Evolutionary conservation across 2,113 vertebrate genomes (phyloP).

Genomic region (Noturus placidus): DNA sequence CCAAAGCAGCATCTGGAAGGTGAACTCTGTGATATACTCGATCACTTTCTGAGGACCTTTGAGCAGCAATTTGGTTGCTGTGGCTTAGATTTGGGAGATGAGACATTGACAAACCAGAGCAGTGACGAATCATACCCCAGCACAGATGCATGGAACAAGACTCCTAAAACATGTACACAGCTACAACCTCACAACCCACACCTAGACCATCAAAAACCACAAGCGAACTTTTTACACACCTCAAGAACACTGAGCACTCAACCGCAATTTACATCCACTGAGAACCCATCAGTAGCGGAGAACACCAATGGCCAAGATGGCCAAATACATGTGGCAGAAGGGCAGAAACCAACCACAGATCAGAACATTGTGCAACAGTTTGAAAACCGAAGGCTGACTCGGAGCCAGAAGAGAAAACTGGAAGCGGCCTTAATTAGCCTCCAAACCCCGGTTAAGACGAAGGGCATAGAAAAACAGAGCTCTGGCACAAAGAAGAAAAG

Average conservation of each 20-base stretch:
- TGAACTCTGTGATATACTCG: slow-evolving; percentile 62
- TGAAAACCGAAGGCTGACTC: slow-evolving; percentile 35
- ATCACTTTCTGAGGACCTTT: slow-evolving; percentile 65
- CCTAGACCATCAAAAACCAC: not conserved
- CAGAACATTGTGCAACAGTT: not conserved
- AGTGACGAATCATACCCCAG: not conserved
- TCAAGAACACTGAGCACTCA: not conserved
- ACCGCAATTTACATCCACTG: no score
- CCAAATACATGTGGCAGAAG: not conserved
- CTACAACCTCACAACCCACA: not conserved
- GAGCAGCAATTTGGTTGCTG: slow-evolving; percentile 54
- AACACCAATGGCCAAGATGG: not conserved
- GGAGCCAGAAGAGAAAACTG: slow-evolving; percentile 47
- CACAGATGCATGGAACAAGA: not conserved
- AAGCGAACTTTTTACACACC: not conserved
- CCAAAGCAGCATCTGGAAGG: slow-evolving; percentile 48
- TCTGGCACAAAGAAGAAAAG: not conserved
- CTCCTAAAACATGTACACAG: not conserved
- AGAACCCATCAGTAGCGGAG: not conserved
- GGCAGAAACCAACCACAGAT: not conserved
- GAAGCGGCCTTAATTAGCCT: not conserved
- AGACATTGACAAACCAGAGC: not conserved
- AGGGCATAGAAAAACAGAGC: not conserved
- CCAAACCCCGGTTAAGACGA: not conserved
- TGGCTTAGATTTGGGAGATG: slow-evolving; percentile 10